Evolutionary conservation across 2,797 vertebrate species (phyloP).

Genomic region (Molossus alvarezi): DNA sequence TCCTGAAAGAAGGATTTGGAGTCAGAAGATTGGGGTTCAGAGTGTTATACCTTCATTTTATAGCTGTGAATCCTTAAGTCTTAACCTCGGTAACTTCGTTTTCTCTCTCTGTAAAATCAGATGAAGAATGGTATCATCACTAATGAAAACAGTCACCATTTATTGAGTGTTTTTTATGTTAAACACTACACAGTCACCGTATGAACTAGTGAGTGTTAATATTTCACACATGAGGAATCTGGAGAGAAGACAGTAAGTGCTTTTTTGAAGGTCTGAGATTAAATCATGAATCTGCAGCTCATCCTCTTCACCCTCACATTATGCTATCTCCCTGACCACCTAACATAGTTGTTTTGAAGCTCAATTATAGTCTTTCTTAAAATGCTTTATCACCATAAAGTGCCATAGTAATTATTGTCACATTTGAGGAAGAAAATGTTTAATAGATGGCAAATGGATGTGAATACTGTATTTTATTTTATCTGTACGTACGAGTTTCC

Average conservation of each 20-base stretch:
- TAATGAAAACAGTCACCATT: not conserved
- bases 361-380: slow-evolving; percentile 26
- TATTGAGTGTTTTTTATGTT: not conserved
- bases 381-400: slow-evolving; percentile 16
- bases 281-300: not conserved
- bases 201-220: not conserved
- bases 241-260: not conserved
- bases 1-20: not conserved
- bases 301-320: not conserved
- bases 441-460: not conserved
- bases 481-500: slow-evolving; percentile 5
- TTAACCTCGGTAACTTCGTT: not conserved
- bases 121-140: not conserved
- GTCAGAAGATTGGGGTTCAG: not conserved
- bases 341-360: not conserved
- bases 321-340: not conserved
- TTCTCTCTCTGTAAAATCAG: slow-evolving; percentile 54
- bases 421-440: not conserved
- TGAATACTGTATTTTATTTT: slow-evolving; percentile 4
- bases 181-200: not conserved
- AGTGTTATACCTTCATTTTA: not conserved
- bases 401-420: not conserved
- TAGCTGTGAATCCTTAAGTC: not conserved
- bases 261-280: slow-evolving; percentile 23
- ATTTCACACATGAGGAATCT: slow-evolving; percentile 14